A percentile compares a stretch with the other conserved stretches of the same genome.
Evolutionary conservation across 2,113 vertebrate genomes (phyloP).

Genomic region (Dromiciops gliroides): DNA sequence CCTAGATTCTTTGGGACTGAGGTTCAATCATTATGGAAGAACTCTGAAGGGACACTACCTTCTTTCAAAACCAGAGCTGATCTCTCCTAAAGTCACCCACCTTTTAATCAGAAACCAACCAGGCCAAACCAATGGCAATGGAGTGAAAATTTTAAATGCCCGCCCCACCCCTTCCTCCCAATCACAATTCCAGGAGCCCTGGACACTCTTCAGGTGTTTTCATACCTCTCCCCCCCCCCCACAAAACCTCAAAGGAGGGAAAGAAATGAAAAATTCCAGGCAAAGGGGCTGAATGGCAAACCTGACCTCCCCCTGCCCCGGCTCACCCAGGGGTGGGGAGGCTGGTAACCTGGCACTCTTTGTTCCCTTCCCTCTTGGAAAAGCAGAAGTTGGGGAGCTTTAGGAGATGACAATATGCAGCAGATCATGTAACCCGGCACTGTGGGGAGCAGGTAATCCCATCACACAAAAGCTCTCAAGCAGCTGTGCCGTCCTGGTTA

Average conservation of each 20-base stretch:
- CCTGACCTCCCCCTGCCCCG: not conserved
- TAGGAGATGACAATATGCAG: slow-evolving; percentile 7
- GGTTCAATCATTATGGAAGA: not conserved
- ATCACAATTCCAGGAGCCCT: not conserved
- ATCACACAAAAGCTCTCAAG: slow-evolving; percentile 51
- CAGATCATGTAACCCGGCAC: slow-evolving; percentile 47
- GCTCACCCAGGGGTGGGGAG: slow-evolving; percentile 23
- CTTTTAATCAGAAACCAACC: not conserved
- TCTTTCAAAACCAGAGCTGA: not conserved
- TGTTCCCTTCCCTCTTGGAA: not conserved
- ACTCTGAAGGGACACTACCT: not conserved
- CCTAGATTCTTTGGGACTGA: not conserved
- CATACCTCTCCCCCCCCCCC: not conserved
- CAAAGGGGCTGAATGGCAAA: not conserved
- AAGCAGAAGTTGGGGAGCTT: not conserved
- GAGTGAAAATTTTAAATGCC: slow-evolving; percentile 6
- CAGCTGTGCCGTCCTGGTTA: slow-evolving; percentile 56
- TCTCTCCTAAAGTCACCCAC: not conserved
- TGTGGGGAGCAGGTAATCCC: slow-evolving; percentile 44
- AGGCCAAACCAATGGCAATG: not conserved
- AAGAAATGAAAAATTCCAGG: slow-evolving; percentile 5
- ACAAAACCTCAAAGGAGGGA: not conserved
- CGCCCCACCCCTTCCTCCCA: not conserved
- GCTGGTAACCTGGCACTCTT: slow-evolving; percentile 47
- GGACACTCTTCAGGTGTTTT: not conserved